Conservation (phyloP, 1,140 invertebrate species). For the Drosophila subobscura region DNA sequence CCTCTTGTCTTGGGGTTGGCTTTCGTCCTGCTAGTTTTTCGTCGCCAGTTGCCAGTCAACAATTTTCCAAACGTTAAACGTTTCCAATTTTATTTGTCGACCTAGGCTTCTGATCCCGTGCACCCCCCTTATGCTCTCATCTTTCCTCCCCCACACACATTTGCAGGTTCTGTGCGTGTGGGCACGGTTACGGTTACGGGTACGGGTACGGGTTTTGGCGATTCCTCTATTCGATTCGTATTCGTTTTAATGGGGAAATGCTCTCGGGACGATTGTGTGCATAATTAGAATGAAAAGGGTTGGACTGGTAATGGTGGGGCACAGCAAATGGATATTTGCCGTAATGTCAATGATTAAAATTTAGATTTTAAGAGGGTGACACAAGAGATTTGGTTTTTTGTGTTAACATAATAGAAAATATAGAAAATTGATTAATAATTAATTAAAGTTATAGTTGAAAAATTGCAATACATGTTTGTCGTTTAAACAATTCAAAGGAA, state of each 20-base stretch:
- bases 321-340: conserved; percentile 55
- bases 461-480: too few relatives aligned
- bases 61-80: conserved; percentile 64
- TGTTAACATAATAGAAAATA: neutral
- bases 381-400: conserved; percentile 4
- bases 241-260: conserved; percentile 43
- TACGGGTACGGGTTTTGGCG: conserved; percentile 8
- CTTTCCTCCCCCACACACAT: too few relatives aligned
- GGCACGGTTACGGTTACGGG: neutral
- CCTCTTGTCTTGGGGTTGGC: conserved; percentile 50
- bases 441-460: too few relatives aligned
- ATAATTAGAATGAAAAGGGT: conserved; percentile 76
- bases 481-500: too few relatives aligned
- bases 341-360: conserved; percentile 73
- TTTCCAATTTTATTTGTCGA: conserved; percentile 61
- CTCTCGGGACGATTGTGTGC: conserved; percentile 77
- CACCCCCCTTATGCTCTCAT: too few relatives aligned
- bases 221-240: conserved; percentile 49
- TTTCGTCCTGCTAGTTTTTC: conserved; percentile 38
- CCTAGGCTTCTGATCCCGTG: too few relatives aligned
- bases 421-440: neutral
- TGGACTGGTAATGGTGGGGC: conserved; percentile 13
- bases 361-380: conserved; percentile 14
- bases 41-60: conserved; percentile 21
- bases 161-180: conserved; percentile 1